Evolutionary conservation across 2,113 vertebrate genomes (phyloP), one percentile per base, ranked within the genome.

Genomic region (Athene cunicularia): DNA sequence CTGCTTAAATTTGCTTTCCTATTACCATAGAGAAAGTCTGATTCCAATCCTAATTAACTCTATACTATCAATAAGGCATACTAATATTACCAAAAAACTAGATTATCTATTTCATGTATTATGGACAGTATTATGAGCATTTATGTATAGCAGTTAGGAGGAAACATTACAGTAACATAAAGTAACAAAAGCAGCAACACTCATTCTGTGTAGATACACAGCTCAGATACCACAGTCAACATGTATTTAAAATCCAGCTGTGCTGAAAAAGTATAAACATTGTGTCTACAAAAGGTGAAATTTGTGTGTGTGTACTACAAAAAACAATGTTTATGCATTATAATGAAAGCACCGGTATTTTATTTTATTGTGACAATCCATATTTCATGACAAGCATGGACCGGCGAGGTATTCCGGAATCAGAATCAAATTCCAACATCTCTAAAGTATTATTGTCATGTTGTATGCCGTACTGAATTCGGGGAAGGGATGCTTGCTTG

Each of bases 381-480:
- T 17, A 39, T n/a, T 72, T 77, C 50, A 47, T 6, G n/a, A 52
- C 87, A 71, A 21, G 33, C 16, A 75, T 3, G 12, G 33, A 81
- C 56, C 22, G 50, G 52, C 1, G 0, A 32, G 33, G 45, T 24
- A 32, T 59, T 81, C 9, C 37, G 37, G 37, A 76, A 49, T 39
- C 37, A 23, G 62, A 68, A 55, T 50, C 74, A 32, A 86, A 59
- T 5, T 39, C 63, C 43, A 47, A 12, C 24, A 16, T 8, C 43
- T 85, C 62, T 35, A 10, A 4, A 12, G 16, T 7, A 19, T 32
- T 33, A 33, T 4, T 5, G 4, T 28, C 14, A 9, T 53, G 22
- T 18, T 13, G 32, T 20, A 60, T 3, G 1, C 5, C 1, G 3
- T 39, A 24, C 7, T 22, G 37, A 39, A 58, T 39, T 58, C 1